Percentiles rank a stretch among this genome's conserved stretches.
phyloP scores from a whole-genome alignment of 2,888 invertebrate species.

The Hedya salicella region DNA sequence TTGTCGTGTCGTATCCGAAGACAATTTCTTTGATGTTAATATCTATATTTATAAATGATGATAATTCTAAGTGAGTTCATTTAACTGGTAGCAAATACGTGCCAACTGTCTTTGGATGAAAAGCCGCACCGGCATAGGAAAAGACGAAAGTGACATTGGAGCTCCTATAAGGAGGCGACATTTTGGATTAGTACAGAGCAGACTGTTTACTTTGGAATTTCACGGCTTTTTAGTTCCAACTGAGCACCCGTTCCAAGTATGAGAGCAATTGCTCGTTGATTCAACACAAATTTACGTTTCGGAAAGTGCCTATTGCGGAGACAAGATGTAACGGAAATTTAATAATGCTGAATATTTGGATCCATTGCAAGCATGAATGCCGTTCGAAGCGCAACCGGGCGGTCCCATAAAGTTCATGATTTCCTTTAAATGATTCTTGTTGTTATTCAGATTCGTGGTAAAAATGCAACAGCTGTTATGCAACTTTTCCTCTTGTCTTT shows the following conservation, averaged over 20 bases:
- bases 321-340: conserved; percentile 34
- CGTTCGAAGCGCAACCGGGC: conserved; percentile 1
- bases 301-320: conserved; percentile 22
- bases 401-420: conserved; percentile 14
- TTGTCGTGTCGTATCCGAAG: not conserved
- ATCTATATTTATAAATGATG: conserved; percentile 22
- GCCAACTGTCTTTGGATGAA: conserved; percentile 27
- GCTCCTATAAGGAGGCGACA: not conserved
- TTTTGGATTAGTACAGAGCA: conserved; percentile 9
- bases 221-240: conserved; percentile 39
- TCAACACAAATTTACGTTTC: conserved; percentile 39
- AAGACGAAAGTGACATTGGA: not conserved
- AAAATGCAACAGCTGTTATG: not conserved
- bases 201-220: conserved; percentile 38
- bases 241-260: conserved; percentile 38
- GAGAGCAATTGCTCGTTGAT: conserved; percentile 39
- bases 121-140: not conserved
- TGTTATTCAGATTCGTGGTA: not conserved
- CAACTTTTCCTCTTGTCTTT: too few relatives aligned
- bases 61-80: conserved; percentile 24
- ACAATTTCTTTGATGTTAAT: not conserved
- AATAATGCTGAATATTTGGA: conserved; percentile 34
- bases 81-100: conserved; percentile 27
- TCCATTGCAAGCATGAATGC: conserved; percentile 22
- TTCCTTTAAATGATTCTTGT: conserved; percentile 11